These are phyloP conservation scores for Collichthys lucidus DNA, from an alignment of 2,113 vertebrate species.

Conservation along the genomic window DNA sequence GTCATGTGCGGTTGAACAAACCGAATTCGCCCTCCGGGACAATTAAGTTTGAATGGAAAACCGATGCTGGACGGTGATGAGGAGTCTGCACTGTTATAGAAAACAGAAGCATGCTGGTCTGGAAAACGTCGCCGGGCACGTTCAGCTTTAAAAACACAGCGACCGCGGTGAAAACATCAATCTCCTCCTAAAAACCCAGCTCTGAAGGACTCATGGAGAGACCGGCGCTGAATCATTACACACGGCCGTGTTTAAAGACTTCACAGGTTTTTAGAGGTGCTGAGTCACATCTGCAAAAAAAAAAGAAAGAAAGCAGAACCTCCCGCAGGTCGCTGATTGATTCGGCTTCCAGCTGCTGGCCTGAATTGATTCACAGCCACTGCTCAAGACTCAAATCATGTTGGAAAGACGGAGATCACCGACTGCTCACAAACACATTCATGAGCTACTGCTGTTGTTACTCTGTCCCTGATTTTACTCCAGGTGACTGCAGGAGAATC, in stretches of 20 bases:
- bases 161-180: not conserved
- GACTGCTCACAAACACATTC: not conserved
- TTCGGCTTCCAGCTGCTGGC: not conserved
- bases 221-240: not conserved
- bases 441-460: too few species aligned
- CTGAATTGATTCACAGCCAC: not conserved
- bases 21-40: slow-evolving; percentile 29
- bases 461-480: not conserved
- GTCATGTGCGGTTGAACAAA: slow-evolving; percentile 26
- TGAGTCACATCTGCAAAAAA: not conserved
- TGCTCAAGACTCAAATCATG: not conserved
- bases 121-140: not conserved
- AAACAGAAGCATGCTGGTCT: not conserved
- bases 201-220: not conserved
- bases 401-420: not conserved
- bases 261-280: not conserved
- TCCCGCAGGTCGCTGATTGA: too few species aligned
- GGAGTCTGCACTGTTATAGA: not conserved
- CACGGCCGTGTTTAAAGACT: not conserved
- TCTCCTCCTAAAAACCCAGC: not conserved
- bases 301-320: too few species aligned
- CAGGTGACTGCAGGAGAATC: not conserved
- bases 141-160: not conserved
- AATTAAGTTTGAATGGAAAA: slow-evolving; percentile 36
- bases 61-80: not conserved